Base-by-base conservation (phyloP, 2,797 vertebrate genomes). In the Lophura swinhoii region DNA sequence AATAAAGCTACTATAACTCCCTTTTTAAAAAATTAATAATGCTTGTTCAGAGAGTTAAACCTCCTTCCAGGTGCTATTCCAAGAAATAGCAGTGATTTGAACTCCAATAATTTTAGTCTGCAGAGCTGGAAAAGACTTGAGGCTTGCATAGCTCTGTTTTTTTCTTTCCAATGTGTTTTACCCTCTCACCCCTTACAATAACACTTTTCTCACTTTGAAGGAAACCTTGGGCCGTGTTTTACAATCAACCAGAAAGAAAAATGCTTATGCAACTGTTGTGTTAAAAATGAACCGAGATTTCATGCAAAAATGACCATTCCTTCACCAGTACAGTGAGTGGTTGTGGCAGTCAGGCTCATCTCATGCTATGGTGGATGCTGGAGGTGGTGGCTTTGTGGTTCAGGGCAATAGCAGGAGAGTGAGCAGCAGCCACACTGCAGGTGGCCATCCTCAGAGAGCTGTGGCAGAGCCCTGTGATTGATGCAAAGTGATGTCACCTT, bases 1-100 rank as follows among this genome's bases (percentile, higher is more conserved):
- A 71, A 24, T 10, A 79, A 83, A 71, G 16, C 24, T 31, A 71
- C 70, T 87, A 80, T 79, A 74, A 7, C 53, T 22, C 48, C 12
- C 63, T 59, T 81, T 69, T 21, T 26, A 5, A 12, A 29, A 56
- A 59, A 75, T 15, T 2, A 66, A 55, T 67, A 44, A 23, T 49
- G 51, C 77, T 71, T 68, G n/a, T 86, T 79, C 83, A 60, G 85
- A 41, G 37, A 21, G 81, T 88, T 87, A 49, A 94, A 59, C 33
- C 23, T 83, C 35, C 82, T 95, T 62, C 68, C 66, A 90, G 80
- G 66, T 94, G 75, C 60, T 26, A 11, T 49, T 90, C 69, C 29
- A 49, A 59, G 55, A 66, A 59, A 26, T 2, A 75, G 29, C 33
- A 51, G 18, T 16, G 20, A 73, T 87, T 92, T 70, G 44, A 91